Percentiles rank a stretch among this genome's conserved stretches.
phyloP scores from a whole-genome alignment of 2,888 invertebrate genomes.

The Anthophora plumipes region DNA sequence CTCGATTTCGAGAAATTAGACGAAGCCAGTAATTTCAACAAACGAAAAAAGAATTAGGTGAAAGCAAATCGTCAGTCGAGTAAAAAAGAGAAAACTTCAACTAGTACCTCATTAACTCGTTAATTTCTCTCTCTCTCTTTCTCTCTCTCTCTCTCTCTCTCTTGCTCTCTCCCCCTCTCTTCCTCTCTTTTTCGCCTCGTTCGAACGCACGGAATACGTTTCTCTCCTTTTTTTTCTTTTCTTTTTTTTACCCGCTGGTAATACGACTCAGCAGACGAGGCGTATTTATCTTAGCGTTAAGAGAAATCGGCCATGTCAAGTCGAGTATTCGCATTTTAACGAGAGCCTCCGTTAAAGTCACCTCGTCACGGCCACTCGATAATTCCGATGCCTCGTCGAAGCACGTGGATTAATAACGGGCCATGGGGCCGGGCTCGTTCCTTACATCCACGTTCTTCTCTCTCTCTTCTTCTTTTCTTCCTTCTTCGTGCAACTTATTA shows the following conservation, averaged over 20 bases:
- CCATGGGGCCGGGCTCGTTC: background rate
- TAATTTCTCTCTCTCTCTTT: background rate
- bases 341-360: conserved; percentile 73
- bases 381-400: conserved; percentile 63
- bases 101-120: background rate
- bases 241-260: background rate
- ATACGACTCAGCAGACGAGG: conserved; percentile 15
- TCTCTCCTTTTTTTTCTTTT: background rate
- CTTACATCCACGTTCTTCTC: conserved; percentile 4
- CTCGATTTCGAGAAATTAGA: too few relatives aligned
- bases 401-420: conserved; percentile 61
- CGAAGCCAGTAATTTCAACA: too few relatives aligned
- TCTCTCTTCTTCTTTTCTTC: background rate
- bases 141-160: background rate
- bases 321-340: conserved; percentile 82
- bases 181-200: background rate
- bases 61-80: too few relatives aligned
- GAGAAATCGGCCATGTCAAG: conserved; percentile 78
- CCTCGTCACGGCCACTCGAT: conserved; percentile 57
- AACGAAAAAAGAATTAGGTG: too few relatives aligned
- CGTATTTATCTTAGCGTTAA: conserved; percentile 78
- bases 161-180: too few relatives aligned
- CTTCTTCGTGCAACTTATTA: conserved; percentile 13
- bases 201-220: background rate
- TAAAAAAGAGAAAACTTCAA: too few relatives aligned